A percentile compares a stretch with the other conserved stretches of the same genome.
These are phyloP conservation scores for Puffinus mauretanicus DNA, from an alignment of 2,113 vertebrate species.

Conservation along the genomic window DNA sequence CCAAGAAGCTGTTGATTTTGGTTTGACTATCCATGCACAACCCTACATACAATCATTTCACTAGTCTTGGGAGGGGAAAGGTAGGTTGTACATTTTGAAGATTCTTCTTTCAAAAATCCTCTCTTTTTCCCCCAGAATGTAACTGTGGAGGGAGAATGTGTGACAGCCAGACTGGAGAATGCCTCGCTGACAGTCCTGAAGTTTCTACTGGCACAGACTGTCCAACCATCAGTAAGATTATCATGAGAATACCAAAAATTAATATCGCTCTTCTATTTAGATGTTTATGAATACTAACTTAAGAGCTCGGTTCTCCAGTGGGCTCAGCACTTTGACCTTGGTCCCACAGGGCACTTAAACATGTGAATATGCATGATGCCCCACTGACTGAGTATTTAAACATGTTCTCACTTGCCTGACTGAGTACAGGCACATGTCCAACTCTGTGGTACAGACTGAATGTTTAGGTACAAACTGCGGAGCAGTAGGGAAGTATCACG, in stretches of 20 bases:
- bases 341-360: not conserved
- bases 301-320: not conserved
- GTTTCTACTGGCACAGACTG: constrained; percentile 74
- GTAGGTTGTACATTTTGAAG: not conserved
- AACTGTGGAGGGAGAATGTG: constrained; percentile 87
- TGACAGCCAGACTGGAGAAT: constrained; percentile 89
- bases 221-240: constrained; percentile 76
- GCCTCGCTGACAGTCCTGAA: constrained; percentile 79
- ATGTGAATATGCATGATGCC: not conserved
- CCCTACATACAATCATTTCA: not conserved
- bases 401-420: not conserved
- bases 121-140: constrained; percentile 78
- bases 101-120: not conserved
- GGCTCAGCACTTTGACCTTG: not conserved
- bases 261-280: constrained; percentile 35
- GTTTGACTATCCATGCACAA: not conserved
- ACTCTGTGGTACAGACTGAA: not conserved
- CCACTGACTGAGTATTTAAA: not conserved
- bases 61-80: not conserved
- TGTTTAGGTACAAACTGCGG: not conserved
- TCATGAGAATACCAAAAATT: not conserved
- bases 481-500: not conserved
- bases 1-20: not conserved
- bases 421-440: not conserved
- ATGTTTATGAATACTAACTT: constrained; percentile 2